These are phyloP conservation scores for Chaenogobius annularis DNA, from an alignment of 2,113 vertebrate genomes.

Conservation along the genomic window DNA sequence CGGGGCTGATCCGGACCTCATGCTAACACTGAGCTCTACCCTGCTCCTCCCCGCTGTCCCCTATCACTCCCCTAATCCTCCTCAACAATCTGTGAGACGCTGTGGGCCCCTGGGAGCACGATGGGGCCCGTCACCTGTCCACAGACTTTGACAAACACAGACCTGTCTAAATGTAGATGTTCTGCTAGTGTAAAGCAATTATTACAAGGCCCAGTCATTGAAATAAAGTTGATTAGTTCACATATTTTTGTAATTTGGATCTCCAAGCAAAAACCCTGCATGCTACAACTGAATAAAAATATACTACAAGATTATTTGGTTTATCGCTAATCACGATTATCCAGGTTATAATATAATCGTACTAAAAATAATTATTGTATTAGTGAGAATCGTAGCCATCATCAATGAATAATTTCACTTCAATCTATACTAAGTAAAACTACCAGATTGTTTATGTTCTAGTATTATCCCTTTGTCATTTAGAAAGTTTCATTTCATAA, in stretches of 20 bases:
- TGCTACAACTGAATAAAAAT: no score
- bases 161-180: constrained; percentile 15
- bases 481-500: no score
- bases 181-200: constrained; percentile 14
- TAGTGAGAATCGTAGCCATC: no score
- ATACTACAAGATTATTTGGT: no score
- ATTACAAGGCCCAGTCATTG: not conserved
- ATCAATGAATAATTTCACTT: no score
- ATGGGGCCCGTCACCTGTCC: constrained; percentile 64
- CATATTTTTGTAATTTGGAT: not conserved
- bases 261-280: not conserved
- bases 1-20: constrained; percentile 76
- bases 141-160: constrained; percentile 52
- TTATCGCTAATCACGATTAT: no score
- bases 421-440: no score
- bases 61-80: constrained; percentile 59
- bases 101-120: constrained; percentile 49
- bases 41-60: constrained; percentile 38
- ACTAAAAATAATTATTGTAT: no score
- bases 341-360: no score
- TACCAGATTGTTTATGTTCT: no score
- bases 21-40: constrained; percentile 67
- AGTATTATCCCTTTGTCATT: no score
- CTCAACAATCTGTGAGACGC: constrained; percentile 54
- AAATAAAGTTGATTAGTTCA: no score